Conservation (phyloP, 2,113 vertebrate species). For the Strigops habroptila region DNA sequence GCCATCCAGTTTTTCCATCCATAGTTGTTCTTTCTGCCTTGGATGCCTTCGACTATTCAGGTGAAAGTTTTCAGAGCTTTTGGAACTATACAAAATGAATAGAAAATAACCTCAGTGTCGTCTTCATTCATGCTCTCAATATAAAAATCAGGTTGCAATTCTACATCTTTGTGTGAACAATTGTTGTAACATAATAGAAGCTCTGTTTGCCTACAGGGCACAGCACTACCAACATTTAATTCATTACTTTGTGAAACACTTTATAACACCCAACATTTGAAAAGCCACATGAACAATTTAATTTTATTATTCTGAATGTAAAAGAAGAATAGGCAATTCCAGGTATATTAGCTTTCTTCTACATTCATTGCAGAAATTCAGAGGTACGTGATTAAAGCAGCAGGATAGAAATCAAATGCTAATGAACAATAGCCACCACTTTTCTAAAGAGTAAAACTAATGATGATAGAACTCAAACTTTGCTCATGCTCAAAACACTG, state of each 20-base stretch:
- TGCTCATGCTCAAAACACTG: neutral
- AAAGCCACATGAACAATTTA: slow-evolving; percentile 4
- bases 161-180: neutral
- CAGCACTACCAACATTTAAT: neutral
- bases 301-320: neutral
- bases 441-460: neutral
- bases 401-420: neutral
- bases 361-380: neutral
- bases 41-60: neutral
- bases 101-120: neutral
- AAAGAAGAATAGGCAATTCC: neutral
- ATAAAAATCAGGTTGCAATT: slow-evolving; percentile 1
- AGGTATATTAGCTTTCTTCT: neutral
- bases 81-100: neutral
- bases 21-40: neutral
- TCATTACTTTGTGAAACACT: slow-evolving; percentile 5
- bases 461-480: neutral
- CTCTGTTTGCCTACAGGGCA: slow-evolving; percentile 10
- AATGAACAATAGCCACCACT: neutral
- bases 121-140: neutral
- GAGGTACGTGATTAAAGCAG: neutral
- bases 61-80: neutral
- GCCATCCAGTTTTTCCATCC: neutral
- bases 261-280: neutral
- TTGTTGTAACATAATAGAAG: slow-evolving; percentile 12